phyloP scores from a whole-genome alignment of 2,113 vertebrate species.

The Galeopterus variegatus region DNA sequence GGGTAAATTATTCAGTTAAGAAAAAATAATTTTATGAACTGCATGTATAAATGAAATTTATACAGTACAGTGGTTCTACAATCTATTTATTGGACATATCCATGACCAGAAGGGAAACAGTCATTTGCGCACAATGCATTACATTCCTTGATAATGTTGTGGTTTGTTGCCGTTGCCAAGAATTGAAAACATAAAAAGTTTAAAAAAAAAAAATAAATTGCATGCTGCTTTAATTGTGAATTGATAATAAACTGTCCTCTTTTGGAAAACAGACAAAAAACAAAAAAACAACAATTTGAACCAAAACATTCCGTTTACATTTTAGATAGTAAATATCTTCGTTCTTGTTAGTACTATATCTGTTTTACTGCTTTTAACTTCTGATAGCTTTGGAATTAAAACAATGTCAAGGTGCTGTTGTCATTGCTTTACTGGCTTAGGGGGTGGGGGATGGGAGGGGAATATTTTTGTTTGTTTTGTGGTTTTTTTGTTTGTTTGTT shows the following conservation, averaged over 20 bases:
- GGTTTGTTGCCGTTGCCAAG: slow-evolving; percentile 99
- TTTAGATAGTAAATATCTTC: slow-evolving; percentile 97
- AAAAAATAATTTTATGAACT: slow-evolving; percentile 99
- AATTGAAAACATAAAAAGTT: slow-evolving; percentile 95
- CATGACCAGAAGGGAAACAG: slow-evolving; percentile 99
- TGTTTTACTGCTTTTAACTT: slow-evolving; percentile 99
- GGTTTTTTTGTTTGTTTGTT: slow-evolving; percentile 85
- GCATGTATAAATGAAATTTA: slow-evolving; percentile 99
- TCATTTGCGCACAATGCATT: slow-evolving; percentile 99
- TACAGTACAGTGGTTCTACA: slow-evolving; percentile 99
- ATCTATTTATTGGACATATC: slow-evolving; percentile 99
- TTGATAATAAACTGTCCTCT: slow-evolving; percentile 98
- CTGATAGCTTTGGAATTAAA: slow-evolving; percentile 99
- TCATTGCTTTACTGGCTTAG: slow-evolving; percentile 97
- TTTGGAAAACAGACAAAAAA: slow-evolving; percentile 89
- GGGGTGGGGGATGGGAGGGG: slow-evolving; percentile 79
- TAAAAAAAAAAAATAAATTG: slow-evolving; percentile 94
- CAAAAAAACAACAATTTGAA: slow-evolving; percentile 91
- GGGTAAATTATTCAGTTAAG: slow-evolving; percentile 99
- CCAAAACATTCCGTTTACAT: slow-evolving; percentile 99
- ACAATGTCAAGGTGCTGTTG: slow-evolving; percentile 99
- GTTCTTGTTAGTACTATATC: slow-evolving; percentile 97
- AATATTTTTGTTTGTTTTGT: slow-evolving; percentile 90
- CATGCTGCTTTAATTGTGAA: slow-evolving; percentile 99
- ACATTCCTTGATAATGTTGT: slow-evolving; percentile 98